Percentiles rank a stretch among this genome's conserved stretches.
Evolutionary conservation across 2,113 vertebrate genomes (phyloP).

Genomic region (Zosterops hypoxanthus): DNA sequence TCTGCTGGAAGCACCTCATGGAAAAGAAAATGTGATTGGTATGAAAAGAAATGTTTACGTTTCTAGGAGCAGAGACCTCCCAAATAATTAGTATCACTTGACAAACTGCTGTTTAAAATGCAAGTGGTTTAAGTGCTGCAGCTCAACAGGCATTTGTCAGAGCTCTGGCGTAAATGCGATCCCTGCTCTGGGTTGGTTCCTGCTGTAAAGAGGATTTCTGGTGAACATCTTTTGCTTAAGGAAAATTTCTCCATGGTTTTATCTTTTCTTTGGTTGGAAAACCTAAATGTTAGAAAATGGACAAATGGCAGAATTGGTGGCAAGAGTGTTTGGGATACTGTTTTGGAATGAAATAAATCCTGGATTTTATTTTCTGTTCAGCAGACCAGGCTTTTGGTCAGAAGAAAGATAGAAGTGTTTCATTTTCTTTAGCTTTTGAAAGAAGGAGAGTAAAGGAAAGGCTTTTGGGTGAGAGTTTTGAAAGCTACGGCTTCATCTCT

Average conservation of each 20-base stretch:
- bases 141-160: conserved; percentile 22
- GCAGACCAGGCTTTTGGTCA: neutral
- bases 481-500: neutral
- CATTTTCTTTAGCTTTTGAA: neutral
- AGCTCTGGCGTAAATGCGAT: neutral
- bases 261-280: neutral
- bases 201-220: neutral
- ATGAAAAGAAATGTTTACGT: conserved; percentile 42
- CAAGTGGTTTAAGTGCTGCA: conserved; percentile 50
- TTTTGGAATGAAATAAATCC: neutral
- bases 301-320: neutral
- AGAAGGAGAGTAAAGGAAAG: neutral
- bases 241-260: neutral
- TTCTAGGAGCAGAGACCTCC: conserved; percentile 43
- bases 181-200: neutral
- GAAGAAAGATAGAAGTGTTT: neutral
- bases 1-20: neutral
- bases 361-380: neutral
- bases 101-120: conserved; percentile 53
- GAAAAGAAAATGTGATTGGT: conserved; percentile 43
- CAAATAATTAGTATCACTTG: conserved; percentile 56
- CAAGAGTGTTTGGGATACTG: neutral
- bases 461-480: neutral
- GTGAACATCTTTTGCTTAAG: neutral
- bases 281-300: neutral